Evolutionary conservation across 2,113 vertebrate species (phyloP).

Genomic region (Tragelaphus buxtoni): DNA sequence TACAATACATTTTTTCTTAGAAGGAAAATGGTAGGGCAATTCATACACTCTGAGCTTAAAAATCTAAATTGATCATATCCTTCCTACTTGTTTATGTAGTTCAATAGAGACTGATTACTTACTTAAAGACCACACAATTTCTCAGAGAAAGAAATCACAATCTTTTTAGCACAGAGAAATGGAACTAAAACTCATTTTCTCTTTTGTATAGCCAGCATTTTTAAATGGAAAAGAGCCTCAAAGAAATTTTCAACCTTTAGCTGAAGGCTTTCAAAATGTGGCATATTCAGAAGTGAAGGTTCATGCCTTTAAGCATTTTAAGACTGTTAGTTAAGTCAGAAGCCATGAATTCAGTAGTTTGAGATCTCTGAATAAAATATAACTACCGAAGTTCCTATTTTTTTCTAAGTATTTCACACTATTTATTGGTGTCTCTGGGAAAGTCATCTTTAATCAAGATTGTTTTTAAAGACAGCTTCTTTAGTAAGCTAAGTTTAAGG

Average conservation of each 20-base stretch:
- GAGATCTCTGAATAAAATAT: conserved; percentile 52
- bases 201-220: conserved; percentile 67
- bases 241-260: conserved; percentile 54
- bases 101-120: conserved; percentile 68
- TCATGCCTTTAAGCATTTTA: conserved; percentile 49
- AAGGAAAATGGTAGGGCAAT: conserved; percentile 3
- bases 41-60: conserved; percentile 49
- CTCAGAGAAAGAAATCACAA: conserved; percentile 51
- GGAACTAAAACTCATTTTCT: conserved; percentile 59
- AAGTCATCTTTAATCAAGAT: conserved; percentile 11
- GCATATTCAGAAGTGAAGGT: conserved; percentile 33
- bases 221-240: conserved; percentile 55
- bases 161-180: conserved; percentile 61
- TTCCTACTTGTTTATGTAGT: conserved; percentile 60
- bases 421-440: conserved; percentile 27
- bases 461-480: conserved; percentile 37
- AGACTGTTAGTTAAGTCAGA: conserved; percentile 46
- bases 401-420: conserved; percentile 29
- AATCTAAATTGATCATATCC: conserved; percentile 36
- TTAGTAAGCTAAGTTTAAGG: conserved; percentile 2
- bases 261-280: conserved; percentile 48
- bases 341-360: conserved; percentile 40
- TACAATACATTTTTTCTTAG: conserved; percentile 27
- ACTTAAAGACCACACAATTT: conserved; percentile 57
- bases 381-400: conserved; percentile 25